Evolutionary conservation across 2,888 invertebrate genomes (phyloP).

Genomic region (Xestoiulus laeticollis): DNA sequence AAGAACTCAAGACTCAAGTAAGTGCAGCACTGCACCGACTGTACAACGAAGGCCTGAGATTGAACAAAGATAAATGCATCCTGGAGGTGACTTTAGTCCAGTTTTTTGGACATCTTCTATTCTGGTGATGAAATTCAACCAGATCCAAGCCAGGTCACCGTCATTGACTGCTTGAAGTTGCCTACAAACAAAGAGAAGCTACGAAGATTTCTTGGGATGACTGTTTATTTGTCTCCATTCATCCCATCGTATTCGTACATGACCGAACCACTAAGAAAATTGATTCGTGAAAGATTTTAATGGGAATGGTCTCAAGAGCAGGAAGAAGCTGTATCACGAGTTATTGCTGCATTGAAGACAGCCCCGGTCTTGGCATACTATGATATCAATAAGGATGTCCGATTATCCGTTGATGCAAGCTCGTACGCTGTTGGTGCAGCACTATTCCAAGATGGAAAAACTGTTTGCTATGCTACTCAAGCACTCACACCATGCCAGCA

Average conservation of each 20-base stretch:
- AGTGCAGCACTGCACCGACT: neutral
- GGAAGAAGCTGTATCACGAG: neutral
- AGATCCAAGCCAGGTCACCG: neutral
- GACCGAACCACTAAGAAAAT: neutral
- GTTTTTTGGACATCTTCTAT: neutral
- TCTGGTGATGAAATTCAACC: slow-evolving; percentile 6
- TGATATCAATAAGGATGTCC: neutral
- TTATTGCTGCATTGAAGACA: neutral
- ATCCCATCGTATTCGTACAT: neutral
- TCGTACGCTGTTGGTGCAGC: slow-evolving; percentile 52
- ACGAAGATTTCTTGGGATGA: neutral
- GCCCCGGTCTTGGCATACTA: neutral
- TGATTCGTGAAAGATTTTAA: neutral
- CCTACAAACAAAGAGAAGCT: slow-evolving; percentile 34
- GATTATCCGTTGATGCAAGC: neutral
- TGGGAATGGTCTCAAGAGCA: neutral
- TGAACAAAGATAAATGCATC: neutral
- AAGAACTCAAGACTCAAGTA: neutral
- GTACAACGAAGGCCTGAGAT: neutral
- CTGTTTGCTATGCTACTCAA: neutral
- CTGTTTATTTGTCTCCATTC: neutral
- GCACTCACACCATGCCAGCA: neutral
- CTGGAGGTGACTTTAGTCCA: neutral
- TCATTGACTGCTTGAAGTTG: neutral
- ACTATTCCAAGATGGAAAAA: slow-evolving; percentile 52